Conservation (phyloP, 1,140 invertebrate species). For the Anastatus disparis region DNA sequence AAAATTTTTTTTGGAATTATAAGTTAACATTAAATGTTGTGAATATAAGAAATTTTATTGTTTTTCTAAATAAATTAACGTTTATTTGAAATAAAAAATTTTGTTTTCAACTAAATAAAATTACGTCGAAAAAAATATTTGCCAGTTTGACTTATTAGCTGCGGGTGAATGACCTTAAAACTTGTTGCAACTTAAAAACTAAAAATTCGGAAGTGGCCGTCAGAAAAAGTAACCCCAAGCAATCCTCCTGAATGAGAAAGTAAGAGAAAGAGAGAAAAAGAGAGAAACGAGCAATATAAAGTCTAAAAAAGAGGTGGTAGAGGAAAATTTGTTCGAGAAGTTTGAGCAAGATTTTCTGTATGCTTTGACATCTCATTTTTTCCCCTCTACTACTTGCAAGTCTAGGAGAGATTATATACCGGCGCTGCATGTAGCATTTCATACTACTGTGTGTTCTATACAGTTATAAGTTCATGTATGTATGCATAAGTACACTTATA, state of each 20-base stretch:
- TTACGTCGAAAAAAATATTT: too few relatives aligned
- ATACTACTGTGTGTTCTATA: background rate
- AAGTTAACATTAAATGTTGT: too few relatives aligned
- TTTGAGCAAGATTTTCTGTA: constrained; percentile 50
- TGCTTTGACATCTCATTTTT: constrained; percentile 44
- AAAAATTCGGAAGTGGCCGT: constrained; percentile 45
- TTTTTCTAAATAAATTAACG: too few relatives aligned
- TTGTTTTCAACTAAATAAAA: too few relatives aligned
- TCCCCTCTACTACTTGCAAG: too few relatives aligned
- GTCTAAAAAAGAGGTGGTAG: background rate
- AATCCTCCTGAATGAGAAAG: background rate
- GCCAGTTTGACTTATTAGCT: too few relatives aligned
- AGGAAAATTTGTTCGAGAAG: constrained; percentile 51
- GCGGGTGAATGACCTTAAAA: constrained; percentile 3
- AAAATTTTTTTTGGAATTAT: too few relatives aligned
- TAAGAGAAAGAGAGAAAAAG: background rate
- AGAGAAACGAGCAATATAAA: too few relatives aligned
- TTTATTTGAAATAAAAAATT: too few relatives aligned
- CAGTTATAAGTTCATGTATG: background rate
- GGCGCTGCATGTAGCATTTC: too few relatives aligned
- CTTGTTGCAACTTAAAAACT: constrained; percentile 16
- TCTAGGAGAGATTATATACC: background rate
- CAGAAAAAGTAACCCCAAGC: background rate
- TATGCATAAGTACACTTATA: background rate
- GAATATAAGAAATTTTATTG: too few relatives aligned